Evolutionary conservation across 2,113 vertebrate genomes (phyloP).

Genomic region (Pipra filicauda): DNA sequence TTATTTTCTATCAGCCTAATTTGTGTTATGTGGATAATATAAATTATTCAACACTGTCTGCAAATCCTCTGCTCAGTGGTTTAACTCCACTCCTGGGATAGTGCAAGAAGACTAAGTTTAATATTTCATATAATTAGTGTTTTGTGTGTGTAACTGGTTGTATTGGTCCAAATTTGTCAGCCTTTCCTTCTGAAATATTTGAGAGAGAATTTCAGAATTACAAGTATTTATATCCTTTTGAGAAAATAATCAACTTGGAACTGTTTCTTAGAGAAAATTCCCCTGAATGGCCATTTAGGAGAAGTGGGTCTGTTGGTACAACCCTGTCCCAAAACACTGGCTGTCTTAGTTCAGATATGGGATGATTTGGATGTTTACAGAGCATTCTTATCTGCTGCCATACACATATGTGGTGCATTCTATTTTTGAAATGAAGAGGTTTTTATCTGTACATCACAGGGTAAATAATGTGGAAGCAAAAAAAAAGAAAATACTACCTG

Average conservation of each 20-base stretch:
- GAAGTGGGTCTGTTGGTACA: not conserved
- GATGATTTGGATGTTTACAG: not conserved
- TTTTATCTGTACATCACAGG: not conserved
- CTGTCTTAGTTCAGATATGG: not conserved
- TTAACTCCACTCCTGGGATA: not conserved
- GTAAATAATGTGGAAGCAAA: not conserved
- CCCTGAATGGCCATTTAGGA: not conserved
- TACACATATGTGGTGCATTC: not conserved
- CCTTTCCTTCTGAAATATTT: not conserved
- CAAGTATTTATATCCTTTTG: not conserved
- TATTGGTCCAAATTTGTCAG: accelerated
- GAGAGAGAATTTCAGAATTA: not conserved
- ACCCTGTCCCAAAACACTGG: not conserved
- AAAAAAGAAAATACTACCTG: not conserved
- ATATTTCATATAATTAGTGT: not conserved
- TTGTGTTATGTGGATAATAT: not conserved
- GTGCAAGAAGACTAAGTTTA: not conserved
- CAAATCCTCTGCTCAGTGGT: not conserved
- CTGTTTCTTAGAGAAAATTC: not conserved
- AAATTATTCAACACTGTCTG: not conserved
- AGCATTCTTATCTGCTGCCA: not conserved
- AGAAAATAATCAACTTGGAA: not conserved
- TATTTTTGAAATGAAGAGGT: not conserved
- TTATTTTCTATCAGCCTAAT: not conserved
- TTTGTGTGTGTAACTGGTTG: not conserved